A percentile compares a stretch with the other conserved stretches of the same genome.
These are phyloP conservation scores for Drosophila elegans DNA, from an alignment of 1,140 invertebrate species.

Conservation along the genomic window DNA sequence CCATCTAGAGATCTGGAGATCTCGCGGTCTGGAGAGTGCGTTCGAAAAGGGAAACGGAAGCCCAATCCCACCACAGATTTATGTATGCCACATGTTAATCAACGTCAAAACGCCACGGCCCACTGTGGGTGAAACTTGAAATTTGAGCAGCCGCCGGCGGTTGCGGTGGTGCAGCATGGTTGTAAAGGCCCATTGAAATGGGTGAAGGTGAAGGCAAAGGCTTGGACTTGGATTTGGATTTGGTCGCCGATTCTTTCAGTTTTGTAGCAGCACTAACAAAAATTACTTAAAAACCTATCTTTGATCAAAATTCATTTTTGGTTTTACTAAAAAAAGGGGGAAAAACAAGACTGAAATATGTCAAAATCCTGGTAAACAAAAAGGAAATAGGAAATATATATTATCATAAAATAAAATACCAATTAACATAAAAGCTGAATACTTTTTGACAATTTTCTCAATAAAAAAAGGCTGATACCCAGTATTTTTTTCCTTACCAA, in stretches of 20 bases:
- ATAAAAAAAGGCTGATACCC: too few species aligned
- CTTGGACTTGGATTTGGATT: constrained; percentile 14
- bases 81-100: constrained; percentile 81
- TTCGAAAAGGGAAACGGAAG: constrained; percentile 75
- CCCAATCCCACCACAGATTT: constrained; percentile 56
- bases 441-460: too few species aligned
- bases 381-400: too few species aligned
- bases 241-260: constrained; percentile 19
- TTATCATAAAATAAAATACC: too few species aligned
- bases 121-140: constrained; percentile 62
- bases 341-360: too few species aligned
- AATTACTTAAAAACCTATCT: background rate
- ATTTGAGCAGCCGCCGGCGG: constrained; percentile 48
- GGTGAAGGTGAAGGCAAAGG: constrained; percentile 74
- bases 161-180: constrained; percentile 12
- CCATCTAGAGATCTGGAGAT: constrained; percentile 16
- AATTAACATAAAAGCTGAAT: too few species aligned
- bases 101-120: constrained; percentile 58
- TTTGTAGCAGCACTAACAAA: constrained; percentile 6
- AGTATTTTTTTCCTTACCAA: too few species aligned
- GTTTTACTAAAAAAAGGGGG: too few species aligned
- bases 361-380: too few species aligned
- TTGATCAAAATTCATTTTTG: too few species aligned
- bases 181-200: constrained; percentile 52
- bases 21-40: constrained; percentile 24